Conservation (phyloP, 1,140 invertebrate genomes). For the Sitobion miscanthi region DNA sequence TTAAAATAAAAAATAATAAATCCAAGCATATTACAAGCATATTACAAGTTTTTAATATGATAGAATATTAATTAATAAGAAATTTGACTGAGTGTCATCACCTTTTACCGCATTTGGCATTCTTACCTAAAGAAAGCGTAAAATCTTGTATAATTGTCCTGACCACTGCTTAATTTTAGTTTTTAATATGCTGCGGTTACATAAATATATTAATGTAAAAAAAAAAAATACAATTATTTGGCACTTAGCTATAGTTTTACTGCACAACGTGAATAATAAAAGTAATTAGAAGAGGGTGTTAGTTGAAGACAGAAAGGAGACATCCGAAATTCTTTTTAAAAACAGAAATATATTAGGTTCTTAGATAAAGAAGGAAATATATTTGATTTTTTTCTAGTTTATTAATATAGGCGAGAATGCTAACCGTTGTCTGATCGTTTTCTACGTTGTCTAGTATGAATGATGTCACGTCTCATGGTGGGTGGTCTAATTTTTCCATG, state of each 20-base stretch:
- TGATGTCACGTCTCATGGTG: constrained; percentile 54
- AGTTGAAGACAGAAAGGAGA: constrained; percentile 53
- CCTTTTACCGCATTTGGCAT: constrained; percentile 24
- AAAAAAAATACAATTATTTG: constrained; percentile 53
- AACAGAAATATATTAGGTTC: constrained; percentile 37
- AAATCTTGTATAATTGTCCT: constrained; percentile 50
- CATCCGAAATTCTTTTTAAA: constrained; percentile 39
- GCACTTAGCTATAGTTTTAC: constrained; percentile 48
- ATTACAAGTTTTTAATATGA: background rate
- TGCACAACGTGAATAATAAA: constrained; percentile 52
- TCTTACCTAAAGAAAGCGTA: constrained; percentile 46
- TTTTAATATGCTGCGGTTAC: constrained; percentile 54
- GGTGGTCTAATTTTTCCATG: constrained; percentile 56
- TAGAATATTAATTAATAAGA: constrained; percentile 48
- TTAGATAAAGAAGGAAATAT: constrained; percentile 39
- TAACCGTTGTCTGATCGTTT: constrained; percentile 56
- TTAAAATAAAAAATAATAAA: constrained; percentile 32
- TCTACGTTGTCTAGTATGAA: constrained; percentile 57
- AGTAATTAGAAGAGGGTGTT: constrained; percentile 53
- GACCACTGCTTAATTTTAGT: constrained; percentile 53
- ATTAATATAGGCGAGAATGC: constrained; percentile 50
- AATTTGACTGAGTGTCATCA: constrained; percentile 35
- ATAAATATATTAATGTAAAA: constrained; percentile 57
- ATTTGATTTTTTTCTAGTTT: constrained; percentile 23
- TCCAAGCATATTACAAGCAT: constrained; percentile 54